Conservation (phyloP, 2,113 vertebrate species). For the Petrocephalus microphthalmus region DNA sequence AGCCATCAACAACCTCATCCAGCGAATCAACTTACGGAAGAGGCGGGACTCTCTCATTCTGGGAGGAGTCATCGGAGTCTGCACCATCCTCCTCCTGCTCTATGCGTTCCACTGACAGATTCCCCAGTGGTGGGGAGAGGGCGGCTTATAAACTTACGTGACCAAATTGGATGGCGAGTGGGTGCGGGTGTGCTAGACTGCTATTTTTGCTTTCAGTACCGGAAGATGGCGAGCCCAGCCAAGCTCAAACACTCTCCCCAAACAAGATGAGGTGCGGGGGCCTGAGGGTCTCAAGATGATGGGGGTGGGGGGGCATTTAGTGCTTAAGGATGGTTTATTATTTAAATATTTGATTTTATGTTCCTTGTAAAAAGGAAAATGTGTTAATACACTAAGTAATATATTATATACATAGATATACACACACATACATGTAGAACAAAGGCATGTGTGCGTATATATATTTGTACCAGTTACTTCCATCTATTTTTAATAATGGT, state of each 20-base stretch:
- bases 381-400: background rate
- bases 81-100: conserved; percentile 86
- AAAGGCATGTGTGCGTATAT: background rate
- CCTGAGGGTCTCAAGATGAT: background rate
- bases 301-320: background rate
- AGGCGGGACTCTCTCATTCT: conserved; percentile 90
- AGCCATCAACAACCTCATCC: conserved; percentile 92
- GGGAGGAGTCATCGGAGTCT: conserved; percentile 78
- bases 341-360: background rate
- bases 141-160: conserved; percentile 7
- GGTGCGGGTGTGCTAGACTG: background rate
- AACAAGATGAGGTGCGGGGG: background rate
- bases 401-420: conserved; percentile 9
- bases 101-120: conserved; percentile 87
- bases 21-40: conserved; percentile 92
- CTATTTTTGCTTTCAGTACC: background rate
- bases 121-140: background rate
- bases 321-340: background rate
- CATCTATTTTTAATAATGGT: background rate
- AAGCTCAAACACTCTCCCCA: background rate
- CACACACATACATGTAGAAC: background rate
- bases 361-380: conserved; percentile 14
- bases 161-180: conserved; percentile 13
- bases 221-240: background rate
- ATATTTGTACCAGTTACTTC: background rate